Evolutionary conservation across 1,140 invertebrate species (phyloP).

Genomic region (Sinella curviseta): DNA sequence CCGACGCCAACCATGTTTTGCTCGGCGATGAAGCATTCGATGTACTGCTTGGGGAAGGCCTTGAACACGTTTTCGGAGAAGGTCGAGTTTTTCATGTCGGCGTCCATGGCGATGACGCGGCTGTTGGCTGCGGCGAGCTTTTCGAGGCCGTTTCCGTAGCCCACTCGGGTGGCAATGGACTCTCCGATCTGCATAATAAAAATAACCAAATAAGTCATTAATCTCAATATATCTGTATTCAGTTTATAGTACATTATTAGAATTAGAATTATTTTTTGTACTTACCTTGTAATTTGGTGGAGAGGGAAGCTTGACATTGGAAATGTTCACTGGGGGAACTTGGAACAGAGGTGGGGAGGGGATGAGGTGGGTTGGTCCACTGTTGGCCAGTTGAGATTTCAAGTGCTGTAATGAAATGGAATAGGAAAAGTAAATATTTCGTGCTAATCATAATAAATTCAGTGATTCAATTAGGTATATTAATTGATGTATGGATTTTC

Average conservation of each 20-base stretch:
- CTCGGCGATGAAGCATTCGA: conserved; percentile 99
- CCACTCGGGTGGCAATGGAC: conserved; percentile 84
- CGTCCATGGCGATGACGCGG: conserved; percentile 88
- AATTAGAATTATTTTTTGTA: neutral
- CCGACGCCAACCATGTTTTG: conserved; percentile 96
- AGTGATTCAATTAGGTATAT: too few species aligned
- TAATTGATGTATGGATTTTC: too few species aligned
- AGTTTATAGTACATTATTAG: too few species aligned
- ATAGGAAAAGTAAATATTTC: too few species aligned
- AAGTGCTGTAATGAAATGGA: conserved; percentile 63
- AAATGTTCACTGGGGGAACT: conserved; percentile 71
- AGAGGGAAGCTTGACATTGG: conserved; percentile 73
- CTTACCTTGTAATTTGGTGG: conserved; percentile 78
- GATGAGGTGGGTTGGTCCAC: conserved; percentile 59
- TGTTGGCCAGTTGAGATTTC: conserved; percentile 66
- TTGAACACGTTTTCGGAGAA: conserved; percentile 89
- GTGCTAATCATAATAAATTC: too few species aligned
- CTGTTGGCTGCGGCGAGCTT: conserved; percentile 81
- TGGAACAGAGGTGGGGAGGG: conserved; percentile 68
- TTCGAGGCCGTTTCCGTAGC: conserved; percentile 90
- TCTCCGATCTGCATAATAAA: conserved; percentile 60
- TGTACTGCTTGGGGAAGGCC: conserved; percentile 69
- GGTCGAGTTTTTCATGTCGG: conserved; percentile 98
- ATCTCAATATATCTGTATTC: too few species aligned
- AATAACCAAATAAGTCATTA: neutral